Evolutionary conservation across 2,888 invertebrate species (phyloP), one percentile per base, ranked within the genome.

Genomic region (Clitarchus hookeri): DNA sequence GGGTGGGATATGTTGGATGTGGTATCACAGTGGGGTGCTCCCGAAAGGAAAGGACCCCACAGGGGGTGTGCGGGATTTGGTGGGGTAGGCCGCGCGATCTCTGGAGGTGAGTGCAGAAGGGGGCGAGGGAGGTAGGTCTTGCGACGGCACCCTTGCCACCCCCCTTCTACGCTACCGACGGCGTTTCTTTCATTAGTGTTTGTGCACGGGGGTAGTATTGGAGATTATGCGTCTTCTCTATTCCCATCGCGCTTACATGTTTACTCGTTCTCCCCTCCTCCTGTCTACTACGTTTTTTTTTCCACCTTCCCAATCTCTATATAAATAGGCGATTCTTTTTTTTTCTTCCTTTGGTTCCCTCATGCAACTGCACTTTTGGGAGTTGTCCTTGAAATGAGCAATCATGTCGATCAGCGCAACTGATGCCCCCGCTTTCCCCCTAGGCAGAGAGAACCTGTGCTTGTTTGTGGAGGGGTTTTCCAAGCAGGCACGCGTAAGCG

Each of bases 1-100:
- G 83, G 84, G 84, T 86, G 87, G 86, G 85, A 85, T 84, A 82
- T 86, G 85, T 85, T 83, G 85, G 86, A 86, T 88, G 87, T 80
- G 85, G 84, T 86, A 85, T 84, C 86, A 86, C 87, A 87, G 88
- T 88, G 86, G 87, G 85, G 86, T 86, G 87, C 85, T 54, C 84
- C 86, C 84, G 27, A 48, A 26, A 82, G 82, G 36, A 82, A 36
- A 26, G 80, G 44, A 44, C 83, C 84, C 53, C 83, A 85, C 85
- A 85, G 53, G 19, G 85, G 86, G 84, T 86, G 85, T 48, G 84
- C 84, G 85, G 86, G 85, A 77, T 84, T 84, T 54, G 27, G 48
- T 84, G 44, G 44, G n/a, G 19, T 48, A 84, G 54, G 48, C 27
- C 83, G 27, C 6, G 8, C 26, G 79, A 26, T 25, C n/a, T 13